A percentile compares a stretch with the other conserved stretches of the same genome.
phyloP scores from a whole-genome alignment of 2,888 invertebrate genomes.

The Buathra laborator region DNA sequence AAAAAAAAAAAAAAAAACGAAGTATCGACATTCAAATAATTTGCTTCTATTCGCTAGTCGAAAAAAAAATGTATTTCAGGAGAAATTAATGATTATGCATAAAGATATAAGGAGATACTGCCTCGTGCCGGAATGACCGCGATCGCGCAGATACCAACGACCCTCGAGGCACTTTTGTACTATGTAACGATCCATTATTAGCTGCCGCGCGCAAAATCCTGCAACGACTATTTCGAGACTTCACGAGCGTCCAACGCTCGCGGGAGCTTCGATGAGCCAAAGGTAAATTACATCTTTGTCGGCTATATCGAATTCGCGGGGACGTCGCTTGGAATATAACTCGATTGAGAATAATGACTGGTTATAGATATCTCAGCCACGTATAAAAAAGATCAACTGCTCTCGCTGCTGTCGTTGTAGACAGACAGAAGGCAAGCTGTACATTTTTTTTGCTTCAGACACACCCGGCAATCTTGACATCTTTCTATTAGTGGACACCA shows the following conservation, averaged over 20 bases:
- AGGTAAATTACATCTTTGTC: constrained; percentile 58
- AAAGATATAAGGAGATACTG: not conserved
- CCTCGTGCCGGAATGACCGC: not conserved
- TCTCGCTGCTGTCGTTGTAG: not conserved
- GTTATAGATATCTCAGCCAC: constrained; percentile 22
- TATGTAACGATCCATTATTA: constrained; percentile 61
- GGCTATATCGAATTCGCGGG: constrained; percentile 28
- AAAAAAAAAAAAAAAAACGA: not conserved
- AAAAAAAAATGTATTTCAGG: not conserved
- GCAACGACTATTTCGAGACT: constrained; percentile 55
- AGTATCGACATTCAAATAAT: constrained; percentile 38
- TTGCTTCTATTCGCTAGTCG: not conserved
- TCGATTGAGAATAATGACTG: constrained; percentile 55
- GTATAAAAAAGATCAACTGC: constrained; percentile 4
- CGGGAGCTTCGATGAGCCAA: constrained; percentile 10
- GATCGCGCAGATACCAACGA: constrained; percentile 1
- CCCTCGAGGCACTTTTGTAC: constrained; percentile 34
- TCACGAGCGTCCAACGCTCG: not conserved
- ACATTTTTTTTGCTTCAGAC: constrained; percentile 17
- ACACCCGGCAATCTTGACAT: constrained; percentile 47
- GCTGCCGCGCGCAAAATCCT: constrained; percentile 41
- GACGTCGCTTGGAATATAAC: not conserved
- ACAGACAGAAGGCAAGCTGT: not conserved
- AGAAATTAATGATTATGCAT: constrained; percentile 13
- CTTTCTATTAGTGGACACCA: constrained; percentile 29